Evolutionary conservation across 2,888 invertebrate genomes (phyloP).

Genomic region (Entomobrya proxima): DNA sequence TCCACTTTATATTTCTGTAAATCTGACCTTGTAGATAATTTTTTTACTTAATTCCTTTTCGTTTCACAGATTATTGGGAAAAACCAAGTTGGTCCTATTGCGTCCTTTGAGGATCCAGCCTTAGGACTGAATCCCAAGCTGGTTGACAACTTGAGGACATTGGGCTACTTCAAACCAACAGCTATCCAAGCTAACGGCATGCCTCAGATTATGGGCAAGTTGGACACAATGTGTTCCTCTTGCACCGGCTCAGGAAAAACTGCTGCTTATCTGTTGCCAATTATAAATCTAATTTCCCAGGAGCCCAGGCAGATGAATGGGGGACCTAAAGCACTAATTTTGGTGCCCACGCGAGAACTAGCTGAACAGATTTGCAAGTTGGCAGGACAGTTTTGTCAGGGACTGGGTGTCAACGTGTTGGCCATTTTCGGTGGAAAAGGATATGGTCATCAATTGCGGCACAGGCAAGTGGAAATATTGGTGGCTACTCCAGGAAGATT

Average conservation of each 20-base stretch:
- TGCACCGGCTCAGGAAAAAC: slow-evolving; percentile 56
- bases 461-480: background rate
- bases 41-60: no score
- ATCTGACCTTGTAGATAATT: no score
- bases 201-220: slow-evolving; percentile 28
- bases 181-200: slow-evolving; percentile 42
- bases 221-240: slow-evolving; percentile 45
- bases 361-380: slow-evolving; percentile 24
- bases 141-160: slow-evolving; percentile 5
- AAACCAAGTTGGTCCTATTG: background rate
- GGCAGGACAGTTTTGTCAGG: background rate
- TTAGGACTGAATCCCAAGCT: background rate
- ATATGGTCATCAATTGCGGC: slow-evolving; percentile 4
- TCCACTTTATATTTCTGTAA: no score
- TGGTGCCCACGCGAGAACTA: slow-evolving; percentile 46
- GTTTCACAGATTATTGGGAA: background rate
- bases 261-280: slow-evolving; percentile 28
- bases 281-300: background rate
- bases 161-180: background rate
- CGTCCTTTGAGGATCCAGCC: background rate
- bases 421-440: slow-evolving; percentile 42
- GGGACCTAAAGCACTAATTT: slow-evolving; percentile 6
- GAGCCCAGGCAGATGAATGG: background rate
- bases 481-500: slow-evolving; percentile 53
- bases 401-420: background rate